These are phyloP conservation scores for Pollenia amentaria DNA, from an alignment of 2,888 invertebrate genomes.

Conservation along the genomic window DNA sequence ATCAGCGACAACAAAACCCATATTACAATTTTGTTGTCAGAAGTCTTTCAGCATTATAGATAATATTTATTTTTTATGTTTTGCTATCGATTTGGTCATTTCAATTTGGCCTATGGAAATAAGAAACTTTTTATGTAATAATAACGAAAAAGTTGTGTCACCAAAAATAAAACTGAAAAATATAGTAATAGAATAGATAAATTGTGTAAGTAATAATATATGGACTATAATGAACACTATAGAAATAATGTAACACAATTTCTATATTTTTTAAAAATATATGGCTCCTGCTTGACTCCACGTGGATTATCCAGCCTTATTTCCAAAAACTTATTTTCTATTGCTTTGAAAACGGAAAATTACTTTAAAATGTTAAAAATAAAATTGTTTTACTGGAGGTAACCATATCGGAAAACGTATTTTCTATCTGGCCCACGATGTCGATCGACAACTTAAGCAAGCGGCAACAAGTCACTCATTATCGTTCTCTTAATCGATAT, in stretches of 20 bases:
- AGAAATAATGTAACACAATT: not conserved
- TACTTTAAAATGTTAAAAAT: no score
- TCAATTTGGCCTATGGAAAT: constrained; percentile 57
- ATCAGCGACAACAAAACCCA: not conserved
- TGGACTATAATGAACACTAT: not conserved
- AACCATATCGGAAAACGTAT: no score
- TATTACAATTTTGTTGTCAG: constrained; percentile 47
- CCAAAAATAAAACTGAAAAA: constrained; percentile 47
- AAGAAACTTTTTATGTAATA: constrained; percentile 70
- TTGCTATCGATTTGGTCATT: constrained; percentile 57
- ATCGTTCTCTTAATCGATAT: no score
- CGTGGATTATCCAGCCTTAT: no score
- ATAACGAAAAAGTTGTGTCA: constrained; percentile 61
- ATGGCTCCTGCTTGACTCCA: no score
- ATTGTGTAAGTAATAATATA: not conserved
- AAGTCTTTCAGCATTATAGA: constrained; percentile 48
- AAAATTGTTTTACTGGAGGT: no score
- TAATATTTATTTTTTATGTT: constrained; percentile 38
- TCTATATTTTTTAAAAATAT: no score
- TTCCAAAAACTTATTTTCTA: no score
- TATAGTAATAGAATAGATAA: constrained; percentile 52
- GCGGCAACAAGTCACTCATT: no score
- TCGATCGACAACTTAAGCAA: no score
- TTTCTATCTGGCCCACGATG: no score
- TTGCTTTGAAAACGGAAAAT: no score